A percentile compares a stretch with the other conserved stretches of the same genome.
Evolutionary conservation across 1,140 invertebrate species (phyloP).

Genomic region (Antheraea pernyi): DNA sequence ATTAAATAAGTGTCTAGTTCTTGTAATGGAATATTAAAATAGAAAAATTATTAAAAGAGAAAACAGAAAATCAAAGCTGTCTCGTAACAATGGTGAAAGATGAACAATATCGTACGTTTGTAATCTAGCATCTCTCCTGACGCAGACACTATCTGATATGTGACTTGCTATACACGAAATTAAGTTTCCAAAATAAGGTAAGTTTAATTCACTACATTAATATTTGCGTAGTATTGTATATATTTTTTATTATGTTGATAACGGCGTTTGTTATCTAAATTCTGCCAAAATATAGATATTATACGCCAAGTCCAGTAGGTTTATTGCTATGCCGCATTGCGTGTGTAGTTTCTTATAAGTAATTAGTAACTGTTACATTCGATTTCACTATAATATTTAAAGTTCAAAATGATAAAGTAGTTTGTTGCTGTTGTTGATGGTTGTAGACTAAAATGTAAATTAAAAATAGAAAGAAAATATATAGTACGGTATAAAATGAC

Average conservation of each 20-base stretch:
- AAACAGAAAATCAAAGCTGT: constrained; percentile 29
- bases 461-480: too few species aligned
- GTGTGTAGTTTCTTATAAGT: neutral
- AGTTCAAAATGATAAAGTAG: neutral
- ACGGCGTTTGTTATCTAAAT: constrained; percentile 5
- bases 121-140: constrained; percentile 51
- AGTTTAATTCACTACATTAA: neutral
- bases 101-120: constrained; percentile 51
- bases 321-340: constrained; percentile 7
- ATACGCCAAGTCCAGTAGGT: neutral
- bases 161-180: constrained; percentile 50
- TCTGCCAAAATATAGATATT: constrained; percentile 7
- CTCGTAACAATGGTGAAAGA: constrained; percentile 59
- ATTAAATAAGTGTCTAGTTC: neutral
- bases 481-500: too few species aligned
- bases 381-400: neutral
- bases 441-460: too few species aligned
- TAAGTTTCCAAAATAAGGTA: constrained; percentile 19
- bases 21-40: neutral
- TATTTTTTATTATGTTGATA: constrained; percentile 9
- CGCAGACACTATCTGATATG: constrained; percentile 55
- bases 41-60: neutral
- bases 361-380: neutral
- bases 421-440: too few species aligned
- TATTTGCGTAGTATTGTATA: neutral